Base-by-base conservation (phyloP, 2,797 vertebrate species). In the Cossypha niveicapilla region DNA sequence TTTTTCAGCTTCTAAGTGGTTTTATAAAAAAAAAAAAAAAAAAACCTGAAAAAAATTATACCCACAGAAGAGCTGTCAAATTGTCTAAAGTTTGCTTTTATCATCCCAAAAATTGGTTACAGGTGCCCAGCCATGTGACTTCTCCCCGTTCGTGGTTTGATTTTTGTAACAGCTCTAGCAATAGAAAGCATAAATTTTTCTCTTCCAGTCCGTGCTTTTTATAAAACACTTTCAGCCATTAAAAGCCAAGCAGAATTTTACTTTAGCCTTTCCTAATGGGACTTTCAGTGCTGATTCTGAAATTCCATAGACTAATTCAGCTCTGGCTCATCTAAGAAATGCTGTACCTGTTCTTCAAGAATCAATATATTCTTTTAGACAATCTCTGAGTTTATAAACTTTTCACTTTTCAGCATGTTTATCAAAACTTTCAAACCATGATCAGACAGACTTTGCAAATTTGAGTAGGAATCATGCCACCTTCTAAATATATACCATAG, bases 211-310 rank as follows among this genome's bases (percentile, higher is more conserved):
- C 75, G 22, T 87, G 71, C 60, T 94, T 95, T 92, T 93, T 93
- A 51, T 92, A 74, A 66, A 47, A 77, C 17, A 54, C 35, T 58
- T 81, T 72, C 70, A 90, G 5, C 18, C 35, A 61, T 73, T 90
- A 94, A 93, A 91, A 94, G 57, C 92, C 72, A 60, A 67, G 37
- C 32, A 30, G 57, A 91, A 77, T 82, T 93, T 92, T 85, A 74
- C 41, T 85, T 67, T 34, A 74, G 47, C 67, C 45, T 82, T 85
- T 75, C 27, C 44, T 63, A 71, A 58, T 81, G 53, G 28, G 27
- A 82, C 74, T 92, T 91, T 9, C 62, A 87, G 91, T 87, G 67
- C 45, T 89, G 84, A 76, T 78, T 79, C 41, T 87, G 65, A 89
- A 92, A 75, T 70, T 65, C 35, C 57, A 30, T 39, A 75, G 58